Evolutionary conservation across 2,113 vertebrate genomes (phyloP), one percentile per base, ranked within the genome.

Genomic region (Reinhardtius hippoglossoides): DNA sequence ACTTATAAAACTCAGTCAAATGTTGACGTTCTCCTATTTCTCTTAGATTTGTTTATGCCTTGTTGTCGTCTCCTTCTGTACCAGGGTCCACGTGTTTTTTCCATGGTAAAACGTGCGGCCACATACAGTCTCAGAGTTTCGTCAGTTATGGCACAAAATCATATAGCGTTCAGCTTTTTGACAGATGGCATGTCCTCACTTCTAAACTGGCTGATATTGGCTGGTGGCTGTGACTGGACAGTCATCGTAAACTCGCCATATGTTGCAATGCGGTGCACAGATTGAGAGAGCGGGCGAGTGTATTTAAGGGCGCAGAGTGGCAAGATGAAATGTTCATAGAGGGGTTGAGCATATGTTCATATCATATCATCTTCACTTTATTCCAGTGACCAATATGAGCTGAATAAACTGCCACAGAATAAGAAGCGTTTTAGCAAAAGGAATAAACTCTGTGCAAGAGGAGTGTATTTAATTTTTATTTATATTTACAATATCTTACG

Each of bases 221-320:
- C 88, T 68, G 63, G 71, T 80, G 87, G 74, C 80, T 67, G 79
- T 9, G 70, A 80, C 82, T 91, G 89, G 91, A 90, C 90, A 72
- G 84, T 78, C 85, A 78, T 91, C 83, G 73, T 89, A 89, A 91
- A 90, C 68, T 58, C 15, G 50, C 89, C 92, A 93, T 92, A 93
- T 92, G 92, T 65, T 89, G 74, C 88, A 88, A 81, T 90, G 86
- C 89, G 91, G 74, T 61, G 80, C 80, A 81, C 91, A 91, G 92
- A 90, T 86, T 89, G 89, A 76, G 64, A 69, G 64, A 76, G 73
- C 56, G 77, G 72, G 42, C 56, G 66, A 82, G 84, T 87, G 82
- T 83, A 69, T 86, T 88, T 87, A 82, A 87, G 85, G 83, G 73
- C 83, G 76, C 18, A 20, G 76, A 70, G 64, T 82, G 76, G 77